Base-by-base conservation (phyloP, 2,113 vertebrate genomes). In the Panurus biarmicus region DNA sequence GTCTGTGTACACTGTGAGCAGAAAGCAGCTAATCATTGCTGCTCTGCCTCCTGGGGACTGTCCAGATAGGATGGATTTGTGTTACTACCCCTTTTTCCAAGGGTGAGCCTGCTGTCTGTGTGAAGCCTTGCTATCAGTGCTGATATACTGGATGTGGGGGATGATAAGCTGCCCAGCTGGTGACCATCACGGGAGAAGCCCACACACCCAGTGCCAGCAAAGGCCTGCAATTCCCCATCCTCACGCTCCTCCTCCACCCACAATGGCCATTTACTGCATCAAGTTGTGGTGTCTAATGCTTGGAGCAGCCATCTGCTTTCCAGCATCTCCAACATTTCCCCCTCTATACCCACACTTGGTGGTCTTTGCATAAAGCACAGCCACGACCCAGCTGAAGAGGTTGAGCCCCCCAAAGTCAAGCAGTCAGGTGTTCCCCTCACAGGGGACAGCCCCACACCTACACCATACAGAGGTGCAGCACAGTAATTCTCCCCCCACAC, bases 401-500 rank as follows among this genome's bases (percentile, higher is more conserved):
- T 0, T 25, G 44, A 29, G 18, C 31, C 33, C 76, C 47, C 51
- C 22, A 21, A 18, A 62, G 24, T 6, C 29, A 54, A 25, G 19
- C 1, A 38, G 19, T 9, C 31, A 36, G 33, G 12, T 19, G 13
- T 2, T 54, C 15, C 40, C 12, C 57, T 53, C 31, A 11, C 23
- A 33, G 24, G 13, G 11, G 4, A 33, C 2, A 19, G 47, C 17
- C 61, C 57, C 42, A 54, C 4, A 60, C 36, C 58, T 45, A 26
- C 36, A 12, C 0, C 13, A 9, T 4, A 47, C 0, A 1, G 1
- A 33, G 73, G 31, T 40, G 9, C 53, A 16, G 51, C 2, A 24
- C 11, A 66, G 6, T 20, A 50, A 77, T 40, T 21, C 23, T 47
- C 9, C 6, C 16, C 10, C 7, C 5, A 13, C 8, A 8, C 28